These are phyloP conservation scores for Circaetus cinerascens DNA, from an alignment of 2,113 vertebrate genomes.

Conservation along the genomic window DNA sequence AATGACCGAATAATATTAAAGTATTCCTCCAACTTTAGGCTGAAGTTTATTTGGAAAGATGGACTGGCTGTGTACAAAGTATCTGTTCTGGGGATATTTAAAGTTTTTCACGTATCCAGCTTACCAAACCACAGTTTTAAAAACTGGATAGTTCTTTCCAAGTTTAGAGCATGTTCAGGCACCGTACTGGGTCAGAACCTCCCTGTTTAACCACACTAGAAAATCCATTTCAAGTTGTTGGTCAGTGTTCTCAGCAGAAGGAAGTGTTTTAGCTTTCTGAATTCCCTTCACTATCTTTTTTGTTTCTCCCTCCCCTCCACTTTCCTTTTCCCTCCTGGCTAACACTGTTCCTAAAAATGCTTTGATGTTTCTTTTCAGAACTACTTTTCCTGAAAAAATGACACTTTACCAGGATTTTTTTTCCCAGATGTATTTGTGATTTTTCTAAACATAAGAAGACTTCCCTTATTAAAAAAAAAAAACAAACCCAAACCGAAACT, in stretches of 20 bases:
- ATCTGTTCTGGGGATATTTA: background rate
- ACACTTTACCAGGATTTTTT: background rate
- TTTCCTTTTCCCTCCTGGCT: background rate
- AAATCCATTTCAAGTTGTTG: background rate
- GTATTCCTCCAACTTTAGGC: background rate
- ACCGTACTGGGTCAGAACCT: rapidly evolving
- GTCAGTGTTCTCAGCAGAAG: background rate
- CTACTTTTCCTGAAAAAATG: background rate
- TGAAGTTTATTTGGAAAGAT: background rate
- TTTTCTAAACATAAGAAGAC: background rate
- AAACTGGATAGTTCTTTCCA: background rate
- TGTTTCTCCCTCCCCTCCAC: background rate
- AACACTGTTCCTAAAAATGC: background rate
- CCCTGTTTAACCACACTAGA: background rate
- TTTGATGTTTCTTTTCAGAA: background rate
- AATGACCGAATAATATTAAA: background rate
- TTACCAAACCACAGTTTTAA: background rate
- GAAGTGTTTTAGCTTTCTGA: background rate
- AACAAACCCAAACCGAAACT: background rate
- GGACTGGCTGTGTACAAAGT: background rate
- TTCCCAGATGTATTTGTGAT: background rate
- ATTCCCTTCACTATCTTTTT: background rate
- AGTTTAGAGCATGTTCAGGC: background rate
- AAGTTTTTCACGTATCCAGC: background rate
- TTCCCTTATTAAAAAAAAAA: background rate